phyloP scores from a whole-genome alignment of 2,888 invertebrate genomes.

The Synanthedon myopaeformis region DNA sequence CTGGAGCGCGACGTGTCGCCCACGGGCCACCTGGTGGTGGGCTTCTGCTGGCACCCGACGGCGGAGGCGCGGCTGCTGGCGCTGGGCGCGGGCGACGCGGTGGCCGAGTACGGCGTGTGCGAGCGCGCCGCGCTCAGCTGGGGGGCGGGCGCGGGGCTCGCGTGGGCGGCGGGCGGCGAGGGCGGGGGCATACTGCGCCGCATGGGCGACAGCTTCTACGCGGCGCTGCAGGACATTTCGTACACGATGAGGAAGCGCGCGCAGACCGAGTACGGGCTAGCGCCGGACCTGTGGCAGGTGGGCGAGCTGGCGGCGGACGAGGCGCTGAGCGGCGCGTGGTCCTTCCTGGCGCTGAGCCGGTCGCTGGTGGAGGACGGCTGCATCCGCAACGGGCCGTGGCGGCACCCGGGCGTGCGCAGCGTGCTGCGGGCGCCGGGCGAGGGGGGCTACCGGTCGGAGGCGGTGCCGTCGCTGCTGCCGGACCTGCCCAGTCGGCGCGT shows the following conservation, averaged over 20 bases:
- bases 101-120: slow-evolving; percentile 81
- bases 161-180: slow-evolving; percentile 58
- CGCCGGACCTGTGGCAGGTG: slow-evolving; percentile 83
- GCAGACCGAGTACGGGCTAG: slow-evolving; percentile 80
- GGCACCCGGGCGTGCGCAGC: slow-evolving; percentile 74
- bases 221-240: slow-evolving; percentile 76
- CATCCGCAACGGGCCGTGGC: slow-evolving; percentile 67
- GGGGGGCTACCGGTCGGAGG: slow-evolving; percentile 72
- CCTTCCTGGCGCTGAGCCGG: slow-evolving; percentile 80
- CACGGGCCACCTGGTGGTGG: slow-evolving; percentile 68
- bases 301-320: slow-evolving; percentile 82
- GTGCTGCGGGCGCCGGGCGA: slow-evolving; percentile 56
- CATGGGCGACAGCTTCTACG: slow-evolving; percentile 50
- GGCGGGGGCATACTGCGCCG: slow-evolving; percentile 59
- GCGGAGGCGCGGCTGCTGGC: slow-evolving; percentile 83
- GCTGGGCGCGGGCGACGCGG: slow-evolving; percentile 36
- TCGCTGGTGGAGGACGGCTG: slow-evolving; percentile 76
- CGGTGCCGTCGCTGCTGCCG: slow-evolving; percentile 71
- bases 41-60: slow-evolving; percentile 89
- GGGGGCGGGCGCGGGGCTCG: slow-evolving; percentile 82
- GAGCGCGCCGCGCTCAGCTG: slow-evolving; percentile 87
- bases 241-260: slow-evolving; percentile 79
- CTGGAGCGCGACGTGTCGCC: slow-evolving; percentile 40
- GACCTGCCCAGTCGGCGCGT: slow-evolving; percentile 71
- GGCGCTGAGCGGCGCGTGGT: slow-evolving; percentile 84